Evolutionary conservation across 1,140 invertebrate species (phyloP).

Genomic region (Rhopalosiphum maidis): DNA sequence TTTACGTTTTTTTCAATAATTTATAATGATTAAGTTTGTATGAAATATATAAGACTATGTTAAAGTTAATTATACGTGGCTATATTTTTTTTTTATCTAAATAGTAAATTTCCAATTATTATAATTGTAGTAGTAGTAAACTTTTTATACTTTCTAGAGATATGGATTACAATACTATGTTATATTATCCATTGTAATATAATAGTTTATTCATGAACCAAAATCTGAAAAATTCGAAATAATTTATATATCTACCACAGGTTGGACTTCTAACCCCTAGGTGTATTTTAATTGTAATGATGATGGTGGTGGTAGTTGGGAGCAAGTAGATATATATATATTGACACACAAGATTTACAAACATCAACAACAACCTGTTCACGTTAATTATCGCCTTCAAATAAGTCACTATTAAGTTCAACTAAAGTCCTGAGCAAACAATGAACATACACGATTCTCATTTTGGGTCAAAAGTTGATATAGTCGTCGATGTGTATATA

Average conservation of each 20-base stretch:
- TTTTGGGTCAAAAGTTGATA: background rate
- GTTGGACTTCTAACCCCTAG: background rate
- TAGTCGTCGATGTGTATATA: background rate
- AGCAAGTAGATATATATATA: background rate
- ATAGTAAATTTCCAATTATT: background rate
- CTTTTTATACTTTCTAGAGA: background rate
- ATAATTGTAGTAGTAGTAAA: background rate
- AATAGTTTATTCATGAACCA: background rate
- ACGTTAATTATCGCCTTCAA: background rate
- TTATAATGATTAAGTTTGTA: background rate
- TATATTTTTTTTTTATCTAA: background rate
- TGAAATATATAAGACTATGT: background rate
- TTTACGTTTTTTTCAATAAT: background rate
- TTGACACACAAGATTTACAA: background rate
- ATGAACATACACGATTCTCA: too few species aligned
- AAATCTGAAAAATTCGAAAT: background rate
- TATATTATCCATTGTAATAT: background rate
- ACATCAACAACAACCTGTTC: conserved; percentile 37
- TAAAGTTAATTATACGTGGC: background rate
- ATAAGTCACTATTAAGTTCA: background rate
- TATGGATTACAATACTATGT: background rate
- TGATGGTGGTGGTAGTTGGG: background rate
- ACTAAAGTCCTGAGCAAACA: background rate
- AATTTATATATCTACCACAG: background rate
- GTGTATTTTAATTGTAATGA: background rate